phyloP scores from a whole-genome alignment of 2,113 vertebrate genomes.

The Odocoileus hemionus region DNA sequence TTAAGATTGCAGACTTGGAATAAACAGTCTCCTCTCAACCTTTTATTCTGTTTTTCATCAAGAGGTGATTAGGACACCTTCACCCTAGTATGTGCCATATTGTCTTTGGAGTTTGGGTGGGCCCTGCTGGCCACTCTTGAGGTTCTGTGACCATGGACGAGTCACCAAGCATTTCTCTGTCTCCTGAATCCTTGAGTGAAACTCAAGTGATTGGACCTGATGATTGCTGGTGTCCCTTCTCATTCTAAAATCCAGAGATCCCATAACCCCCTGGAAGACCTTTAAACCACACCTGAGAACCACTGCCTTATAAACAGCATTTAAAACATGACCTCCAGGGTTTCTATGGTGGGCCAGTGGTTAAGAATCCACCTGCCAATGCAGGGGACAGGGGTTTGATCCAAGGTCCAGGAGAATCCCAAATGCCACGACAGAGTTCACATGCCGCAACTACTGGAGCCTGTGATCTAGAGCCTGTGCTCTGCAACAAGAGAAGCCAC shows the following conservation, averaged over 20 bases:
- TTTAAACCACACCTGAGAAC: not conserved
- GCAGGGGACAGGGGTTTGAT: not conserved
- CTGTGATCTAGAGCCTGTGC: not conserved
- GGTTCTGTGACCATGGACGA: not conserved
- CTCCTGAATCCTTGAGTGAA: slow-evolving; percentile 1
- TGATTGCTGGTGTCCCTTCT: not conserved
- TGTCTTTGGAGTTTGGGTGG: not conserved
- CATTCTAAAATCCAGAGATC: slow-evolving; percentile 13
- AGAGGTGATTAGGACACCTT: not conserved
- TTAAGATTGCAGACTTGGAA: not conserved
- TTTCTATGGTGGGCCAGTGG: not conserved
- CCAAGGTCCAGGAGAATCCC: not conserved
- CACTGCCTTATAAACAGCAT: not conserved
- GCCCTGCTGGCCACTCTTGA: not conserved
- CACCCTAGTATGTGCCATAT: not conserved
- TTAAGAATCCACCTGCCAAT: not conserved
- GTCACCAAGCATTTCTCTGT: not conserved
- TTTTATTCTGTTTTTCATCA: not conserved
- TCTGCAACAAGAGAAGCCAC: not conserved
- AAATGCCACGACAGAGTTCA: not conserved
- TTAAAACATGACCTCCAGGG: not conserved
- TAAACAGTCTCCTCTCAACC: not conserved
- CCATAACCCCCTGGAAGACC: not conserved
- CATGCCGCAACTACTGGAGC: not conserved
- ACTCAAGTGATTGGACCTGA: not conserved